Evolutionary conservation across 2,888 invertebrate genomes (phyloP).

Genomic region (Lithophane ornitopus): DNA sequence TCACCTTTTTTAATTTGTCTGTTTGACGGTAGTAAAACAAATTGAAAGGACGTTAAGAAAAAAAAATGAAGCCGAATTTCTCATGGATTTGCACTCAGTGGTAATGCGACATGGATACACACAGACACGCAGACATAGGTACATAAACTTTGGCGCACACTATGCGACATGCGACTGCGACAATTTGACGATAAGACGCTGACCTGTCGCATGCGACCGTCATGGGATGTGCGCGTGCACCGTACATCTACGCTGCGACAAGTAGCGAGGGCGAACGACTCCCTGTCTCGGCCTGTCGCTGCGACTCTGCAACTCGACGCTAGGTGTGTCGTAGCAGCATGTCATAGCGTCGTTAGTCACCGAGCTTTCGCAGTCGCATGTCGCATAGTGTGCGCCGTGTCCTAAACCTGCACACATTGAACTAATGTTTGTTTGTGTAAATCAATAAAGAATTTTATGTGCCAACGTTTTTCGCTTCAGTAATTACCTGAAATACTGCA

Average conservation of each 20-base stretch:
- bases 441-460: constrained; percentile 75
- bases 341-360: too few species aligned
- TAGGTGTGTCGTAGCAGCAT: too few species aligned
- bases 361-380: too few species aligned
- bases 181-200: background rate
- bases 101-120: constrained; percentile 37
- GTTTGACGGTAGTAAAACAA: constrained; percentile 51
- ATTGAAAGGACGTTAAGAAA: constrained; percentile 52
- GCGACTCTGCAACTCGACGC: background rate
- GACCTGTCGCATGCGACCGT: background rate
- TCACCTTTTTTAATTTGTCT: constrained; percentile 55
- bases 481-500: constrained; percentile 76
- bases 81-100: constrained; percentile 38
- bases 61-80: constrained; percentile 54
- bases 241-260: background rate
- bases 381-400: background rate
- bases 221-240: background rate
- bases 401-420: constrained; percentile 21
- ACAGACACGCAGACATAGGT: constrained; percentile 13
- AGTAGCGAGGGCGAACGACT: background rate
- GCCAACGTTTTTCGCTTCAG: constrained; percentile 70
- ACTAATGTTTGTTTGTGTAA: constrained; percentile 56
- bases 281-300: background rate
- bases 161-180: background rate
- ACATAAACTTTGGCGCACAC: background rate